Conservation (phyloP, 2,797 vertebrate species). For the Myripristis murdjan region DNA sequence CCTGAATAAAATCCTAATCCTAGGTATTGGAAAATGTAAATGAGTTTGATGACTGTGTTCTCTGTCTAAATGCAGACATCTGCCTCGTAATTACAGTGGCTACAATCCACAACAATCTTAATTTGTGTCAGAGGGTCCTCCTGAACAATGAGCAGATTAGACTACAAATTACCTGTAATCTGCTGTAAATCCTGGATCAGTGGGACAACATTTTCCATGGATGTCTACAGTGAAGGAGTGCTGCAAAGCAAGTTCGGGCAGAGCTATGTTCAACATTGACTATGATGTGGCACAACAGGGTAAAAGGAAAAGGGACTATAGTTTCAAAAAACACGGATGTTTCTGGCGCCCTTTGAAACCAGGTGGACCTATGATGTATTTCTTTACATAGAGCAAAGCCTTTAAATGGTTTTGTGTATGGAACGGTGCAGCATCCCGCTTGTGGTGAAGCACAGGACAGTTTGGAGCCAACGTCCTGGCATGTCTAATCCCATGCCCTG, state of each 20-base stretch:
- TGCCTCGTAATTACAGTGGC: constrained; percentile 11
- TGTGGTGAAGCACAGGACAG: constrained; percentile 24
- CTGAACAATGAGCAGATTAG: background rate
- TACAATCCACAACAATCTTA: constrained; percentile 23
- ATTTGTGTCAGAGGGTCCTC: constrained; percentile 20
- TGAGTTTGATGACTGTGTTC: constrained; percentile 29
- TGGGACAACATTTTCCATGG: background rate
- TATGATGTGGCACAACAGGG: constrained; percentile 20
- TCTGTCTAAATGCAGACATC: constrained; percentile 23
- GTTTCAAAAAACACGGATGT: constrained; percentile 1
- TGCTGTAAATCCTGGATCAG: constrained; percentile 9
- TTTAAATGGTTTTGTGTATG: constrained; percentile 26
- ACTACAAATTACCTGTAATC: background rate
- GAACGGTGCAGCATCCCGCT: constrained; percentile 33
- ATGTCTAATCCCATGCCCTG: constrained; percentile 40
- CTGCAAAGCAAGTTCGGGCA: constrained; percentile 31
- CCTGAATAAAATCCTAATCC: no score
- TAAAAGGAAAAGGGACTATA: background rate
- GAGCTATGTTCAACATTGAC: constrained; percentile 6
- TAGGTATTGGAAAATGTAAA: constrained; percentile 13
- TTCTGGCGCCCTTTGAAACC: constrained; percentile 2
- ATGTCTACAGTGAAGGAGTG: constrained; percentile 13
- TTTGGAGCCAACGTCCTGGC: constrained; percentile 40
- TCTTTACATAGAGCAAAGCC: constrained; percentile 44
- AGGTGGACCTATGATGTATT: constrained; percentile 1